Conservation (phyloP, 1,140 invertebrate genomes). For the Trachymyrmex septentrionalis region DNA sequence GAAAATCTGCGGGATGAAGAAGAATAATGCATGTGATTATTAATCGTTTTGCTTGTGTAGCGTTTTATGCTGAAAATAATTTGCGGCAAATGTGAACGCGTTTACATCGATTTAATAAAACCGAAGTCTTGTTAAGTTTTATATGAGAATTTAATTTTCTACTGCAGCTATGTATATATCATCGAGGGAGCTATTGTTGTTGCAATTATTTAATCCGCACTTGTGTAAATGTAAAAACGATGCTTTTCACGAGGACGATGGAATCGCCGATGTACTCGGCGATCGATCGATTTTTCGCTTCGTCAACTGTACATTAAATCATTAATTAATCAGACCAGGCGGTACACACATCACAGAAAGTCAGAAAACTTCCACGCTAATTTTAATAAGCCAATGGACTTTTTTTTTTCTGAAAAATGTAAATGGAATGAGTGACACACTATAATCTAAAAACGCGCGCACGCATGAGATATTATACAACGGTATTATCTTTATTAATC, state of each 20-base stretch:
- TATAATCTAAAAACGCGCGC: slow-evolving; percentile 64
- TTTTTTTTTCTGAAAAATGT: slow-evolving; percentile 24
- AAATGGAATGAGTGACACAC: slow-evolving; percentile 27
- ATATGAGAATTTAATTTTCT: slow-evolving; percentile 45
- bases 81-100: slow-evolving; percentile 33
- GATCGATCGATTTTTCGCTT: slow-evolving; percentile 43
- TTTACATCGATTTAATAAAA: slow-evolving; percentile 46
- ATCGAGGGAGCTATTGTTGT: slow-evolving; percentile 32
- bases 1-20: slow-evolving; percentile 49
- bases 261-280: slow-evolving; percentile 37
- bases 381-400: slow-evolving; percentile 64
- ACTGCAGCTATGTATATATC: not conserved
- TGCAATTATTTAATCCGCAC: slow-evolving; percentile 27
- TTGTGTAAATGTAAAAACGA: slow-evolving; percentile 26
- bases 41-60: slow-evolving; percentile 26
- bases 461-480: slow-evolving; percentile 33
- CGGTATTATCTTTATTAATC: slow-evolving; percentile 64
- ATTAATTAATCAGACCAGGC: slow-evolving; percentile 42
- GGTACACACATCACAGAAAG: slow-evolving; percentile 13
- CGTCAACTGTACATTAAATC: slow-evolving; percentile 27
- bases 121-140: slow-evolving; percentile 32
- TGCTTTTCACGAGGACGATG: slow-evolving; percentile 10
- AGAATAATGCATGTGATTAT: slow-evolving; percentile 61
- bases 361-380: slow-evolving; percentile 51
- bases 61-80: slow-evolving; percentile 32